Conservation (phyloP, 35 echinoderm and acorn worm species). For the Hemicentrotus pulcherrimus region DNA sequence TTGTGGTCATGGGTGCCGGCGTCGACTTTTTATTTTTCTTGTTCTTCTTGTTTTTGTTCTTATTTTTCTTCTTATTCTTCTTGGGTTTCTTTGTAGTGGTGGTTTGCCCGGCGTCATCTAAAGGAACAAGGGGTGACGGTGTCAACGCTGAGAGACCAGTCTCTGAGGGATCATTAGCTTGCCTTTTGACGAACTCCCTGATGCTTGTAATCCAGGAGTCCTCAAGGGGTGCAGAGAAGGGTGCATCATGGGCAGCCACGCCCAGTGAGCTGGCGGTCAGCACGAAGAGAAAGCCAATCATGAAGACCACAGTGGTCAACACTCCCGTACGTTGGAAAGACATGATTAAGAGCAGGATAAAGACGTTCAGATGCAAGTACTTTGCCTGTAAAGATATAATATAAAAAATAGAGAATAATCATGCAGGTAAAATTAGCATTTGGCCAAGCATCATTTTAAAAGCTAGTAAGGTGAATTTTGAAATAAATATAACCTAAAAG, state of each 20-base stretch:
- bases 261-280: not conserved
- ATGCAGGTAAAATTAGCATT: not conserved
- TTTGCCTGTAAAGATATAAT: not conserved
- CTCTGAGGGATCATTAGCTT: not conserved
- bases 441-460: too few species aligned
- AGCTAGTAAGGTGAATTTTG: too few species aligned
- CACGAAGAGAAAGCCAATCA: not conserved
- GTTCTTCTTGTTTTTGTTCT: slow-evolving; percentile 18
- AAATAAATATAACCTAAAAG: too few species aligned
- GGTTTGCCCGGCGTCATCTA: not conserved
- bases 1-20: not conserved
- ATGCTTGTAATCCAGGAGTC: slow-evolving; percentile 7
- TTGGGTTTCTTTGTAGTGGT: slow-evolving; percentile 47
- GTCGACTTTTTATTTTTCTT: slow-evolving; percentile 31
- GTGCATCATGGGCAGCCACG: not conserved
- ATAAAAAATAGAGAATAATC: not conserved
- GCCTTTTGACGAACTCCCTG: slow-evolving; percentile 11
- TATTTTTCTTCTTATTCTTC: slow-evolving; percentile 14
- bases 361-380: not conserved
- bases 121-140: not conserved
- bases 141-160: not conserved
- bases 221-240: not conserved
- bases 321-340: not conserved
- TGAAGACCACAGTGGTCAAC: not conserved
- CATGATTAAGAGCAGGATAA: not conserved